These are phyloP conservation scores for Oncorhynchus nerka DNA, from an alignment of 2,113 vertebrate genomes.

Conservation along the genomic window DNA sequence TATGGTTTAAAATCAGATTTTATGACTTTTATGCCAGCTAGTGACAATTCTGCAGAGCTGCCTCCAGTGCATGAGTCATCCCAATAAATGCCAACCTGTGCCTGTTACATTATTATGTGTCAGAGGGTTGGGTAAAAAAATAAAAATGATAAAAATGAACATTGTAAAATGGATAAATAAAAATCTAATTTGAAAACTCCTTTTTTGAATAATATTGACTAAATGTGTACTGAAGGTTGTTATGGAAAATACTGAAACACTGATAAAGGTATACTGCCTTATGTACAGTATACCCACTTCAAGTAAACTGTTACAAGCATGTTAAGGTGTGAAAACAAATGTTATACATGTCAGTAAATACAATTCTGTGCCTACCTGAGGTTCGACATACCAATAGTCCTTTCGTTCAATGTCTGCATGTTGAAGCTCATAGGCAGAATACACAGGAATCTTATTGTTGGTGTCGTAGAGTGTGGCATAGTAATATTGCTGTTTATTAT, in stretches of 20 bases:
- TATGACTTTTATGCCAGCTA: too few species aligned
- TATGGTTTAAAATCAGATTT: too few species aligned
- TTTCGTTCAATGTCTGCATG: background rate
- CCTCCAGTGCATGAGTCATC: too few species aligned
- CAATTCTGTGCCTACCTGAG: constrained; percentile 23
- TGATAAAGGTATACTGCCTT: too few species aligned
- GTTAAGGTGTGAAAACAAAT: background rate
- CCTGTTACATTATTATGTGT: too few species aligned
- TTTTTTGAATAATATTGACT: background rate
- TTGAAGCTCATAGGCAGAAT: constrained; percentile 24
- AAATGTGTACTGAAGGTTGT: background rate
- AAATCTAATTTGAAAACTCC: background rate
- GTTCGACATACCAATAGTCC: constrained; percentile 35
- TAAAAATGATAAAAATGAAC: too few species aligned
- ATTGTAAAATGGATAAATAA: background rate
- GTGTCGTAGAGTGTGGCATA: constrained; percentile 38
- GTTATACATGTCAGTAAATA: background rate
- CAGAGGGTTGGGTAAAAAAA: too few species aligned
- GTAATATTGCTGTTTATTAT: constrained; percentile 3
- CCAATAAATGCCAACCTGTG: too few species aligned
- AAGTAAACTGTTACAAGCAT: too few species aligned
- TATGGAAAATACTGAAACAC: too few species aligned
- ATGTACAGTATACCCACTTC: too few species aligned
- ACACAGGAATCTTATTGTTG: constrained; percentile 34
- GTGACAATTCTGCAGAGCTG: too few species aligned